Conservation (phyloP, 2,113 vertebrate species). For the Tautogolabrus adspersus region DNA sequence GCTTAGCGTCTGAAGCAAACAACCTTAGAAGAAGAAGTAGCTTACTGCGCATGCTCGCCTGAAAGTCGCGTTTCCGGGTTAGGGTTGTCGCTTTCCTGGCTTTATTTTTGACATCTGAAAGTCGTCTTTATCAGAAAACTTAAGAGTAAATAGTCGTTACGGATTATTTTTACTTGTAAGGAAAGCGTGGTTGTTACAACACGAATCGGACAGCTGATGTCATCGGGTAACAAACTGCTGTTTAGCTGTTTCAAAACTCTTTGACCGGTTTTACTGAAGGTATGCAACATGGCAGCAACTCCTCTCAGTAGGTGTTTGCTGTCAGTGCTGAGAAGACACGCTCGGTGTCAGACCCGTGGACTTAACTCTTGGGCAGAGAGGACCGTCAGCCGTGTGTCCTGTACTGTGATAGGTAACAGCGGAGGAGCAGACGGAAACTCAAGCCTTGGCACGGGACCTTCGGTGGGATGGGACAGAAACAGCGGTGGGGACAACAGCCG, state of each 20-base stretch:
- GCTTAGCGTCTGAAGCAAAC: no score
- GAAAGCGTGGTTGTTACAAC: no score
- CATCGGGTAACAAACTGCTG: neutral
- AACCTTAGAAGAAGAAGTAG: neutral
- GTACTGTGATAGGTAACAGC: constrained; percentile 5
- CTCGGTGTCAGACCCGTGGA: constrained; percentile 39
- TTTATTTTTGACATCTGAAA: no score
- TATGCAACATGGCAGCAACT: constrained; percentile 77
- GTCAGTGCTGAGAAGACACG: constrained; percentile 55
- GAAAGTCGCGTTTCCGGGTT: constrained; percentile 13
- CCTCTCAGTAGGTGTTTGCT: constrained; percentile 54
- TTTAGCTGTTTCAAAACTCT: constrained; percentile 9
- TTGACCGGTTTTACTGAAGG: constrained; percentile 17
- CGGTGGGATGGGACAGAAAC: neutral
- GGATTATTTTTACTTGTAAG: neutral
- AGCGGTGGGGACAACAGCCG: neutral
- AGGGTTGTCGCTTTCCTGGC: neutral
- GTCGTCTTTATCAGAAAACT: no score
- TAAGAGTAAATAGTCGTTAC: neutral
- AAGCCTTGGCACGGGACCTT: neutral
- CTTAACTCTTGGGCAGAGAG: constrained; percentile 2
- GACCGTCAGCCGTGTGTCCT: constrained; percentile 34
- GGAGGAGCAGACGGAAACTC: neutral
- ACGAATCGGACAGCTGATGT: neutral
- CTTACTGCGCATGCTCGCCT: constrained; percentile 1